A percentile compares a stretch with the other conserved stretches of the same genome.
Conservation (phyloP, 2,888 invertebrate species). For the Phortica okadai region DNA sequence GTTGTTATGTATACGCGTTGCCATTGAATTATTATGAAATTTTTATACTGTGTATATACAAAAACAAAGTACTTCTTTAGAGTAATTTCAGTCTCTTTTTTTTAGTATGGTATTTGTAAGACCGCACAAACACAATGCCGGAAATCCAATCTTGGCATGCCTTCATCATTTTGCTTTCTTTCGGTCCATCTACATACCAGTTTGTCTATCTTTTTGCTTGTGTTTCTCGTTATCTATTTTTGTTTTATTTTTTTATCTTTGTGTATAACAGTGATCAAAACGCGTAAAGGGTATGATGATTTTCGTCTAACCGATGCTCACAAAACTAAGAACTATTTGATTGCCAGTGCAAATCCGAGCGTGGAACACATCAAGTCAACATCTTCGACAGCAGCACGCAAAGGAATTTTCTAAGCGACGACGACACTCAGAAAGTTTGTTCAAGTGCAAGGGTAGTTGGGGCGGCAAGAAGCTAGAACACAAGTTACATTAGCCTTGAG, state of each 20-base stretch:
- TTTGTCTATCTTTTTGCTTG: not conserved
- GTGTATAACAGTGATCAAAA: too few relatives aligned
- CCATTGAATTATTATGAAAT: conserved; percentile 10
- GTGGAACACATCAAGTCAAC: not conserved
- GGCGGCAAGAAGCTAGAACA: not conserved
- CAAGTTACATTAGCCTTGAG: not conserved
- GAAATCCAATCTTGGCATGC: not conserved
- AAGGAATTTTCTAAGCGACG: not conserved
- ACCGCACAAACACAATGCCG: not conserved
- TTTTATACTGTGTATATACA: not conserved
- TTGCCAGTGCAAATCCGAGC: not conserved
- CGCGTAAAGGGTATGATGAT: not conserved
- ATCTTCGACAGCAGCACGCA: not conserved
- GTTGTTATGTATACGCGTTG: not conserved
- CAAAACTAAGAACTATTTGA: not conserved
- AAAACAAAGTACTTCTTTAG: not conserved
- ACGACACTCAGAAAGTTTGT: not conserved
- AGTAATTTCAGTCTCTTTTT: not conserved
- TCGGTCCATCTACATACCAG: not conserved
- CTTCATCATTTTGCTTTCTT: not conserved
- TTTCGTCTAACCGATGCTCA: not conserved
- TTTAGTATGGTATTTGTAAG: not conserved
- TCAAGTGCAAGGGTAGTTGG: not conserved
- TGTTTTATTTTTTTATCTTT: not conserved
- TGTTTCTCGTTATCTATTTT: conserved; percentile 18